Conservation (phyloP, 2,888 invertebrate species). For the Ceratothoa steindachneri region DNA sequence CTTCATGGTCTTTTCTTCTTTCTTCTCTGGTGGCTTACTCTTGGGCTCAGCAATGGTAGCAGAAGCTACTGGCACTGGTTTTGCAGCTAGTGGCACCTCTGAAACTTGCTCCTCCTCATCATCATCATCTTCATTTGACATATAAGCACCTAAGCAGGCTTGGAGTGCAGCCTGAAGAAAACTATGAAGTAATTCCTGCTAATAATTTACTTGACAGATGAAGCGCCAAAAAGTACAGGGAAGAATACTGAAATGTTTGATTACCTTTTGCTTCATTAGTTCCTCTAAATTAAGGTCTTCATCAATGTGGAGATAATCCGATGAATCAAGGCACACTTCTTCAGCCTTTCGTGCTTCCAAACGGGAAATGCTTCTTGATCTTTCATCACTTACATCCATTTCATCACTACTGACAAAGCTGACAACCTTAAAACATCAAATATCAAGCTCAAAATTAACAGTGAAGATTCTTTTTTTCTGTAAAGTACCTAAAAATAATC, state of each 20-base stretch:
- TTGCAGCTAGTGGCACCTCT: not conserved
- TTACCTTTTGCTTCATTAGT: slow-evolving; percentile 80
- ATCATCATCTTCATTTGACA: slow-evolving; percentile 55
- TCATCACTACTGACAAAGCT: slow-evolving; percentile 28
- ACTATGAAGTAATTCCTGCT: slow-evolving; percentile 62
- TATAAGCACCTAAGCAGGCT: slow-evolving; percentile 71
- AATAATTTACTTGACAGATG: slow-evolving; percentile 5
- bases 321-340: slow-evolving; percentile 39
- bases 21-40: not conserved
- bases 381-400: slow-evolving; percentile 23
- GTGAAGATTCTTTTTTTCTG: not conserved
- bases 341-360: slow-evolving; percentile 30
- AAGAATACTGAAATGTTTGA: too few relatives aligned
- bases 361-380: slow-evolving; percentile 15
- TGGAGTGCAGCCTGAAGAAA: slow-evolving; percentile 61
- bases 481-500: not conserved
- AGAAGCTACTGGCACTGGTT: not conserved
- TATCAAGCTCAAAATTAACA: not conserved
- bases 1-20: not conserved
- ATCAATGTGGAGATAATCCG: slow-evolving; percentile 60
- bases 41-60: not conserved
- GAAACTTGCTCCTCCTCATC: slow-evolving; percentile 41
- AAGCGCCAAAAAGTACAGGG: too few relatives aligned
- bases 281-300: slow-evolving; percentile 84
- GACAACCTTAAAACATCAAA: slow-evolving; percentile 16